A percentile compares a stretch with the other conserved stretches of the same genome.
Evolutionary conservation across 2,888 invertebrate species (phyloP).

Genomic region (Calameuta pallipes): DNA sequence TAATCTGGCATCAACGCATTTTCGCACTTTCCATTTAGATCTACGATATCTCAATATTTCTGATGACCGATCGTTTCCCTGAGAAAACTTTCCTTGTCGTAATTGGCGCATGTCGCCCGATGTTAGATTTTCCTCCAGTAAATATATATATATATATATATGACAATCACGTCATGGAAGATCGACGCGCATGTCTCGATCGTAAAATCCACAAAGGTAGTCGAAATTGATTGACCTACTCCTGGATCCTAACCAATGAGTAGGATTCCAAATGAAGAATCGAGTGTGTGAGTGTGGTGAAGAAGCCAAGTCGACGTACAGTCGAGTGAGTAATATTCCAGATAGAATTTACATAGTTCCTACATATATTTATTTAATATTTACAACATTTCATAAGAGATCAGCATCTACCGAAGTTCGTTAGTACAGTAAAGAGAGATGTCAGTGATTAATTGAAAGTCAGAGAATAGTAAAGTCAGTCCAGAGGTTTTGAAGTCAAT

Average conservation of each 20-base stretch:
- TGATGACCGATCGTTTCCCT: background rate
- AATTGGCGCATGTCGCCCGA: background rate
- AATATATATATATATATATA: background rate
- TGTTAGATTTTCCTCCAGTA: background rate
- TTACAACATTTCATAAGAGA: background rate
- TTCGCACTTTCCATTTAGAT: background rate
- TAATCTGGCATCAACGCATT: background rate
- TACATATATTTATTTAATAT: background rate
- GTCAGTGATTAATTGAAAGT: slow-evolving; percentile 27
- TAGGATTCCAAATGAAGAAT: background rate
- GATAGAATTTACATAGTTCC: background rate
- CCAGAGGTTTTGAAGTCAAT: slow-evolving; percentile 51
- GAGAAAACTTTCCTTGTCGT: background rate
- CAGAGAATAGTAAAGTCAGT: slow-evolving; percentile 46
- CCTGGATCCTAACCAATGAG: background rate
- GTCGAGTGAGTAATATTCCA: background rate
- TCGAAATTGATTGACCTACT: background rate
- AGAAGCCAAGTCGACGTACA: background rate
- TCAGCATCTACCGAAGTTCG: slow-evolving; percentile 8
- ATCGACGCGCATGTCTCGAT: background rate
- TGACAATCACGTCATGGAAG: background rate
- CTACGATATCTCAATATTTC: background rate
- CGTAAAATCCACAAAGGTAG: background rate
- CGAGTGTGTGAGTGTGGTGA: background rate
- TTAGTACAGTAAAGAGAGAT: slow-evolving; percentile 39